A percentile compares a stretch with the other conserved stretches of the same genome.
phyloP scores from a whole-genome alignment of 2,797 vertebrate species.

The Gallinago nigripennis region DNA sequence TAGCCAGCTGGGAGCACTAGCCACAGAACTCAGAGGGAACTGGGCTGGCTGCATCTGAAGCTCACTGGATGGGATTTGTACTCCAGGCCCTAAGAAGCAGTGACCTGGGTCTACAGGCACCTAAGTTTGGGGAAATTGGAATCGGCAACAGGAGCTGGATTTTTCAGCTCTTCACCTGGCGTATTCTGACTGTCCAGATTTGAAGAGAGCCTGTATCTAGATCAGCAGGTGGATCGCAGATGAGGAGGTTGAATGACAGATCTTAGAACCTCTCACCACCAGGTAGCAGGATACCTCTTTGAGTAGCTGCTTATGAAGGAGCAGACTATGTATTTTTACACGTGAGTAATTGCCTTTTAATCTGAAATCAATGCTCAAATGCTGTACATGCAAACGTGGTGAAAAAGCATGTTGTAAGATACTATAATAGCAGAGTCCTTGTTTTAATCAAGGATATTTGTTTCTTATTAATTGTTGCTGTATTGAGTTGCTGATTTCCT shows the following conservation, averaged over 20 bases:
- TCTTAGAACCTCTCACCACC: not conserved
- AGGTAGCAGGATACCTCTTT: not conserved
- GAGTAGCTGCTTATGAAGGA: not conserved
- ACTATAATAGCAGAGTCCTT: not conserved
- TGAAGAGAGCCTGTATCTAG: not conserved
- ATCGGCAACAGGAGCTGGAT: not conserved
- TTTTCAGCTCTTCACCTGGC: not conserved
- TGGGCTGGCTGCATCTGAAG: not conserved
- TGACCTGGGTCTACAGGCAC: not conserved
- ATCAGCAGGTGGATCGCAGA: not conserved
- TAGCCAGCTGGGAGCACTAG: slow-evolving; percentile 14
- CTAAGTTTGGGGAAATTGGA: not conserved
- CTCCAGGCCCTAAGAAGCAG: not conserved
- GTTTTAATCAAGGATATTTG: not conserved
- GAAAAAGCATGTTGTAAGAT: not conserved
- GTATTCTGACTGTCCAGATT: not conserved
- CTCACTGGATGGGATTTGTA: not conserved
- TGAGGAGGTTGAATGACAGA: not conserved
- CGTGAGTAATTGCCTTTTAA: not conserved
- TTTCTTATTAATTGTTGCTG: not conserved
- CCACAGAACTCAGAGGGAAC: not conserved
- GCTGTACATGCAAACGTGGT: not conserved
- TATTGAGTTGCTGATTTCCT: not conserved
- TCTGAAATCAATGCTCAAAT: not conserved
- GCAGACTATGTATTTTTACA: not conserved